Conservation (phyloP, 1,140 invertebrate species). For the Bombus fervidus region DNA sequence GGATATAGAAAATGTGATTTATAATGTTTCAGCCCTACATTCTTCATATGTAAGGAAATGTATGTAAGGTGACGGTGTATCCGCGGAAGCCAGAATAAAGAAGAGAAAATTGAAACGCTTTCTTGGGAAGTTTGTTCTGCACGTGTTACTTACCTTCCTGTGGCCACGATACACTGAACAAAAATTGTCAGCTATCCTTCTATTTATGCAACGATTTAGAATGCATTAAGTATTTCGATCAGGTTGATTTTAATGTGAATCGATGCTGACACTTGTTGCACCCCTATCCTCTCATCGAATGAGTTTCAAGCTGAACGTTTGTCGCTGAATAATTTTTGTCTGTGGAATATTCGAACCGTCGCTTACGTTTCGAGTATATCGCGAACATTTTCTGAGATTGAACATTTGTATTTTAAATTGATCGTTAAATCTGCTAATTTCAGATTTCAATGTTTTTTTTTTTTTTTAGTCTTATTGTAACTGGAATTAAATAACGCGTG, state of each 20-base stretch:
- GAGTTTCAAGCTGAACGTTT: constrained; percentile 27
- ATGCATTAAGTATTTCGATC: constrained; percentile 69
- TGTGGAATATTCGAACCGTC: neutral
- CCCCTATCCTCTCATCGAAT: constrained; percentile 45
- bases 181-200: neutral
- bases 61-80: neutral
- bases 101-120: constrained; percentile 8
- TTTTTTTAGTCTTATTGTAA: no score
- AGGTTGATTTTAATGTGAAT: constrained; percentile 53
- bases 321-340: constrained; percentile 50
- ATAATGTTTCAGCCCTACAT: neutral
- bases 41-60: neutral
- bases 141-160: constrained; percentile 20
- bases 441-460: neutral
- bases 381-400: no score
- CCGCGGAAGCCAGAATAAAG: constrained; percentile 12
- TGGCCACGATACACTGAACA: constrained; percentile 11
- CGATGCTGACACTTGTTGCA: constrained; percentile 18
- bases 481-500: no score
- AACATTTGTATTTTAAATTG: neutral
- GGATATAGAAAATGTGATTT: neutral
- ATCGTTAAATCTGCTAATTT: neutral
- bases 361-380: neutral
- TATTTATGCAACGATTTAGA: constrained; percentile 56
- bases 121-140: neutral